Conservation (phyloP, 2,797 vertebrate species). For the Spheniscus humboldti region DNA sequence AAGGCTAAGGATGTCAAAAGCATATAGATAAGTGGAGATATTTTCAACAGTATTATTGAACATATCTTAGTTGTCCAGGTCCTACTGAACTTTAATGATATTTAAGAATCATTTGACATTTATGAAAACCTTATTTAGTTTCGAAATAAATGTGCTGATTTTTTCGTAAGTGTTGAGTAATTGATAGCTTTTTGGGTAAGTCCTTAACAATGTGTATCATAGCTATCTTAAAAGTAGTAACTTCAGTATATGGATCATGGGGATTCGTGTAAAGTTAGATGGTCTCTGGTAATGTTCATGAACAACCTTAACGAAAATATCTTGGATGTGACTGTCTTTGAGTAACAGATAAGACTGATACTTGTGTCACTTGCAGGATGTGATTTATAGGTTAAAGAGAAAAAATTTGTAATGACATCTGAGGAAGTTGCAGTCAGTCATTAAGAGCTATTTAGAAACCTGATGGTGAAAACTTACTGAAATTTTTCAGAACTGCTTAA, state of each 20-base stretch:
- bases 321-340: not conserved
- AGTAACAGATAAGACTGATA: not conserved
- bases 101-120: not conserved
- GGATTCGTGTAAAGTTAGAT: not conserved
- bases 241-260: not conserved
- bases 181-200: not conserved
- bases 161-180: not conserved
- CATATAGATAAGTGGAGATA: not conserved
- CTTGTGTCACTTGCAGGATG: not conserved
- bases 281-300: not conserved
- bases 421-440: not conserved
- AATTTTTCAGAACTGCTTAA: not conserved
- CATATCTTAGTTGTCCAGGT: not conserved
- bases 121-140: not conserved
- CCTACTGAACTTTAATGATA: not conserved
- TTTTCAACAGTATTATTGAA: not conserved
- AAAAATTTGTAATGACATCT: fast-evolving
- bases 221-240: not conserved
- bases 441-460: not conserved
- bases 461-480: not conserved
- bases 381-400: not conserved
- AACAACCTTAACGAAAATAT: not conserved
- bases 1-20: not conserved
- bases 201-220: not conserved
- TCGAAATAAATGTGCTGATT: not conserved